Evolutionary conservation across 2,888 invertebrate species (phyloP), one percentile per base, ranked within the genome.

Genomic region (Epistrophe eligans): DNA sequence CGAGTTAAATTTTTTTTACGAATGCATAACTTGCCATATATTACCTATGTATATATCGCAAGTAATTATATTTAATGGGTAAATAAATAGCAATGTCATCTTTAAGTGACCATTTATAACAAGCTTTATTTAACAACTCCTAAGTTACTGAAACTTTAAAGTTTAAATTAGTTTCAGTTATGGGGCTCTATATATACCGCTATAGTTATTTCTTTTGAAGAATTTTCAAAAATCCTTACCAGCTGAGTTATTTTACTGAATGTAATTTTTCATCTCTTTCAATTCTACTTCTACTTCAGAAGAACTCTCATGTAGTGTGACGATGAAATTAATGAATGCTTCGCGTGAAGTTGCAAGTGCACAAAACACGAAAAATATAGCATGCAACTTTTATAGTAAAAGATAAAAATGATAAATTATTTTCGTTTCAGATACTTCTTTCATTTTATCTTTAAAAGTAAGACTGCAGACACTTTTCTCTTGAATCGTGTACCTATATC

Each of bases 381-480:
- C 55, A 55, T 55, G 15, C 55, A 55, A 28, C 9, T 11, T 4
- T 9, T 11, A 24, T 24, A 50, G 50, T 50, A 15, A 55, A 28
- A 28, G 28, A 55, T 28, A 55, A 28, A 28, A 28, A 55, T 55
- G 28, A 55, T 28, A 55, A 28, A 55, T n/a, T 55, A 55, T n/a
- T 9, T 15, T 28, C 15, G 2, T 55, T 28, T 28, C 6, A 55
- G n/a, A 28, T 15, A 28, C 28, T 55, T 55, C 2, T 55, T 55
- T 15, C 55, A 28, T 55, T 55, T n/a, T 28, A 55, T 55, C 8
- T 28, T 55, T 2, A 24, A 55, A 50, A 15, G 7, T 1, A 28
- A 55, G 15, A 55, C 28, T n/a, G 15, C 19, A 50, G 15, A 15
- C 28, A 55, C 55, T 28, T 55, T 15, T 4, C 13, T 55, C 28